Evolutionary conservation across 1,140 invertebrate species (phyloP).

Genomic region (Drosophila bifasciata): DNA sequence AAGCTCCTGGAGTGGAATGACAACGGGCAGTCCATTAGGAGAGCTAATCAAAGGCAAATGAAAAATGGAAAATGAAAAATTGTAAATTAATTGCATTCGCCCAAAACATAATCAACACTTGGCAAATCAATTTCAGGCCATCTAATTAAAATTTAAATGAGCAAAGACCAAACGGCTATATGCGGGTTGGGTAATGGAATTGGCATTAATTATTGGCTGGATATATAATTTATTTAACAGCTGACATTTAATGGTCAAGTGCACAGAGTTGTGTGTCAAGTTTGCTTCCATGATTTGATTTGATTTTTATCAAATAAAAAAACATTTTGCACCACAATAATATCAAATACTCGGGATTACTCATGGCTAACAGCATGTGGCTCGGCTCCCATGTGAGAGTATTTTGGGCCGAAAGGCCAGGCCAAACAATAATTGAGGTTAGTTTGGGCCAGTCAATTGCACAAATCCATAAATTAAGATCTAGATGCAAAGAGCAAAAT

Average conservation of each 20-base stretch:
- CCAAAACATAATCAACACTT: slow-evolving; percentile 24
- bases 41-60: slow-evolving; percentile 21
- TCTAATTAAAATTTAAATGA: slow-evolving; percentile 22
- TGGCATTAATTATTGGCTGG: slow-evolving; percentile 23
- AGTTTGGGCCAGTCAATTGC: slow-evolving; percentile 24
- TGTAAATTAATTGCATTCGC: slow-evolving; percentile 6
- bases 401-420: neutral
- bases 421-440: slow-evolving; percentile 11
- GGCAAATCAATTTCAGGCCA: slow-evolving; percentile 6
- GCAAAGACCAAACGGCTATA: neutral
- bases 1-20: neutral
- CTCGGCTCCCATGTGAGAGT: too few relatives aligned
- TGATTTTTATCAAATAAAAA: slow-evolving; percentile 44
- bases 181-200: slow-evolving; percentile 17
- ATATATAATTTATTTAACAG: slow-evolving; percentile 52
- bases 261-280: slow-evolving; percentile 12
- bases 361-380: slow-evolving; percentile 9
- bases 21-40: slow-evolving; percentile 9
- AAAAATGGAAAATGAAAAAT: slow-evolving; percentile 12
- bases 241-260: slow-evolving; percentile 41
- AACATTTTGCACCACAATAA: slow-evolving; percentile 41
- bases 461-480: slow-evolving; percentile 60
- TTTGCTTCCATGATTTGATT: slow-evolving; percentile 21
- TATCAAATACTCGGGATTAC: slow-evolving; percentile 28
- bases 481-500: slow-evolving; percentile 24